These are phyloP conservation scores for Drosophila pegasa DNA, from an alignment of 2,888 invertebrate genomes.

Conservation along the genomic window DNA sequence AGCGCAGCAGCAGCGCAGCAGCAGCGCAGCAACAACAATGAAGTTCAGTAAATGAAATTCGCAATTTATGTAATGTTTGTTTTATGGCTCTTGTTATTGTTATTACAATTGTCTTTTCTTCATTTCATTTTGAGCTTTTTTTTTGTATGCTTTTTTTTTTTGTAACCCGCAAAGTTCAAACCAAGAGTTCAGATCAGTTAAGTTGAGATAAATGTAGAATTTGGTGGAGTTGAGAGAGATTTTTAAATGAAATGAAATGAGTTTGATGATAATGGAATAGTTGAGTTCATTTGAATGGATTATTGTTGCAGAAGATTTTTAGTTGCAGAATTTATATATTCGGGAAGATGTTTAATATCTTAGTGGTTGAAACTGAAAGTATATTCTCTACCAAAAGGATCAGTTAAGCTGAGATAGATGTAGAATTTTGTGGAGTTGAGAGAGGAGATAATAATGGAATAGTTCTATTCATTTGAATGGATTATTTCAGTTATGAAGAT, in stretches of 20 bases:
- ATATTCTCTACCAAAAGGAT: slow-evolving; percentile 30
- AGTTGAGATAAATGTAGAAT: slow-evolving; percentile 6
- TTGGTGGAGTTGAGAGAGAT: background rate
- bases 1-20: slow-evolving; percentile 1
- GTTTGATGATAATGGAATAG: background rate
- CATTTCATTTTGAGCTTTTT: slow-evolving; percentile 1
- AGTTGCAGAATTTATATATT: too few species aligned
- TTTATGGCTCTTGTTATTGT: slow-evolving; percentile 30
- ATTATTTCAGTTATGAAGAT: too few species aligned
- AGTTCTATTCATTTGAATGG: background rate
- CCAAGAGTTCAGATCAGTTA: slow-evolving; percentile 33
- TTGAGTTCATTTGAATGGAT: background rate
- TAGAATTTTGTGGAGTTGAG: background rate
- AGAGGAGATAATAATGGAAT: background rate
- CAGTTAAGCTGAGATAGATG: slow-evolving; percentile 6
- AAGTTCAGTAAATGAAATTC: slow-evolving; percentile 65
- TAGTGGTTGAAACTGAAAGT: too few species aligned
- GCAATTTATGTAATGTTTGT: slow-evolving; percentile 74
- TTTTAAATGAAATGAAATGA: background rate
- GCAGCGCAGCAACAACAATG: slow-evolving; percentile 12
- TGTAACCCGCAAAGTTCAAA: slow-evolving; percentile 24
- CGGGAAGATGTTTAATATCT: too few species aligned
- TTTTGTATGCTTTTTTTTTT: background rate
- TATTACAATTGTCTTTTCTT: slow-evolving; percentile 10
- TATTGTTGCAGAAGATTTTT: too few species aligned